Evolutionary conservation across 2,113 vertebrate species (phyloP).

Genomic region (Lamprotornis superbus): DNA sequence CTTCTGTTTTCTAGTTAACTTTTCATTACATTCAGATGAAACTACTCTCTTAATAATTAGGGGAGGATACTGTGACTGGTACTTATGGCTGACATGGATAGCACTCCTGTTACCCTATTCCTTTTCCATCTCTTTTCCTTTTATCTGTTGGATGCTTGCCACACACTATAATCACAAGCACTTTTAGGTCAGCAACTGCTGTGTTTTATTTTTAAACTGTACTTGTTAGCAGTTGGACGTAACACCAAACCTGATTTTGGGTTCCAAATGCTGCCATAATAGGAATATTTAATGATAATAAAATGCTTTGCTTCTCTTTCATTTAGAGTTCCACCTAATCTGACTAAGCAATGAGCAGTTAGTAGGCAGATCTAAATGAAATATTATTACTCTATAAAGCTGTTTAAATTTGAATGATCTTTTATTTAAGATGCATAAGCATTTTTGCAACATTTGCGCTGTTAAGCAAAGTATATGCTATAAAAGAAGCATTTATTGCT

Average conservation of each 20-base stretch:
- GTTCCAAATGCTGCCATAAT: slow-evolving; percentile 9
- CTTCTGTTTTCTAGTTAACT: neutral
- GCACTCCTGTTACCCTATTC: neutral
- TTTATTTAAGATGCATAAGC: slow-evolving; percentile 33
- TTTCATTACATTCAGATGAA: neutral
- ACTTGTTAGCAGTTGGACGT: slow-evolving; percentile 12
- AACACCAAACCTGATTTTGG: neutral
- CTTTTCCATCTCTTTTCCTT: slow-evolving; percentile 16
- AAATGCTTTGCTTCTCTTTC: slow-evolving; percentile 2
- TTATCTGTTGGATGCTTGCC: slow-evolving; percentile 36
- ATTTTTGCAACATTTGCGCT: slow-evolving; percentile 24
- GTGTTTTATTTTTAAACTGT: slow-evolving; percentile 40
- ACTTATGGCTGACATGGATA: neutral
- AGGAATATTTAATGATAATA: slow-evolving; percentile 20
- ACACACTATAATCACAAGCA: slow-evolving; percentile 1
- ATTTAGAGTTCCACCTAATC: slow-evolving; percentile 24
- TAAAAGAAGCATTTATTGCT: slow-evolving; percentile 22
- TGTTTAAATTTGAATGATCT: slow-evolving; percentile 15
- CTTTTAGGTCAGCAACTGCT: slow-evolving; percentile 44
- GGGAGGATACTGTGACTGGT: neutral
- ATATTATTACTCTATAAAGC: slow-evolving; percentile 16
- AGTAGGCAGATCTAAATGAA: slow-evolving; percentile 29
- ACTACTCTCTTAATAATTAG: neutral
- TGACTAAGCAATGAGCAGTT: slow-evolving; percentile 15
- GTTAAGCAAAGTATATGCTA: neutral